Evolutionary conservation across 2,888 invertebrate genomes (phyloP).

Genomic region (Neria commutata): DNA sequence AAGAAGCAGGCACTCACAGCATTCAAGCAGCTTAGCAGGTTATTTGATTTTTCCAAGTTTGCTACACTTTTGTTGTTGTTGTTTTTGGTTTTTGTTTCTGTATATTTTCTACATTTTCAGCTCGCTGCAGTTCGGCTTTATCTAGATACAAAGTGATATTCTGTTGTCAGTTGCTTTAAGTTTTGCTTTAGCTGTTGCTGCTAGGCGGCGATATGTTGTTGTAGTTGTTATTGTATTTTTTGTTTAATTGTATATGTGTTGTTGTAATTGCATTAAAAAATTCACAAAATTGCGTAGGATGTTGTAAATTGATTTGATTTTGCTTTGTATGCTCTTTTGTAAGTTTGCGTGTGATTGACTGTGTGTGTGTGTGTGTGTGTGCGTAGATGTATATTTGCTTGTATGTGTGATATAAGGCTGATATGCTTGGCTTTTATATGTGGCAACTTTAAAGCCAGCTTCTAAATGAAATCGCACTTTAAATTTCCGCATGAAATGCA

Average conservation of each 20-base stretch:
- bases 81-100: conserved; percentile 2
- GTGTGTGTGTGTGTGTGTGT: conserved; percentile 11
- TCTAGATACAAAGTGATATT: conserved; percentile 17
- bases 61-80: conserved; percentile 5
- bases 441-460: too few relatives aligned
- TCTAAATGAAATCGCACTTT: too few relatives aligned
- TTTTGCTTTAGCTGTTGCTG: not conserved
- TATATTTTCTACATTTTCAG: too few relatives aligned
- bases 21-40: conserved; percentile 7
- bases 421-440: too few relatives aligned
- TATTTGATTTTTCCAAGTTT: not conserved
- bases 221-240: conserved; percentile 1
- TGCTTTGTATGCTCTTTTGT: conserved; percentile 10
- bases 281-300: too few relatives aligned
- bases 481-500: too few relatives aligned
- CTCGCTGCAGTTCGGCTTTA: too few relatives aligned
- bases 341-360: not conserved
- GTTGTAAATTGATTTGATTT: too few relatives aligned
- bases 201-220: conserved; percentile 2
- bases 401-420: conserved; percentile 16
- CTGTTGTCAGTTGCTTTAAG: conserved; percentile 7
- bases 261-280: too few relatives aligned
- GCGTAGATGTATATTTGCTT: conserved; percentile 23
- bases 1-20: conserved; percentile 16
- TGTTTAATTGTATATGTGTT: conserved; percentile 19